Evolutionary conservation across 2,888 invertebrate species (phyloP), one percentile per base, ranked within the genome.

Genomic region (Pyrocoelia pectoralis): DNA sequence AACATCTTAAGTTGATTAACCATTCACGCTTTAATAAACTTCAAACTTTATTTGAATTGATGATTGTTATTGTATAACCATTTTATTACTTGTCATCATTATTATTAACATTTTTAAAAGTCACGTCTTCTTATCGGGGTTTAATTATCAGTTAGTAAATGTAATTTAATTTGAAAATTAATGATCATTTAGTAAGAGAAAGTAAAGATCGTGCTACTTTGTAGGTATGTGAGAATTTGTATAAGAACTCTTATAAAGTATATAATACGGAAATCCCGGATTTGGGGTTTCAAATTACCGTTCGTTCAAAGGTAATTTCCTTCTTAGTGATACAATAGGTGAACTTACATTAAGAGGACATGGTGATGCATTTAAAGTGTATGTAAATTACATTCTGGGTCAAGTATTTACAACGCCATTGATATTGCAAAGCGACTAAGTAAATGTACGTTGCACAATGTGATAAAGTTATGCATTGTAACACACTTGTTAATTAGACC

Each of bases 11-110:
- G 18, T 17, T 46, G 17, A 46, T 46, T 46, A 46, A 46, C 24
- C 17, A 46, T 46, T 18, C 17, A 46, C 46, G 46, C 18, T 17
- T 17, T 17, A 46, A 17, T 46, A 46, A 46, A 10, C 46, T 17
- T 46, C 46, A 18, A n/a, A 10, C 46, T 46, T 46, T 46, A 46
- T 46, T 46, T 46, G 18, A 46, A 17, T 46, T 46, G 18, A 46
- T 46, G 46, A 46, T 46, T 46, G 17, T 10, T 33, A 33, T 33
- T 33, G 18, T 46, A 46, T 46, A 17, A 46, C 15, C 10, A 17
- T 46, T 46, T 46, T 46, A 46, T 46, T 46, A 46, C 46, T 46
- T 46, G 17, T 46, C 46, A 46, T 46, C 46, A 18, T 46, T 15
- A 46, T 17, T n/a, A 18, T 46, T 46, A 46, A 46, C 46, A 17